Evolutionary conservation across 2,888 invertebrate species (phyloP).

Genomic region (Ferrisia virgata): DNA sequence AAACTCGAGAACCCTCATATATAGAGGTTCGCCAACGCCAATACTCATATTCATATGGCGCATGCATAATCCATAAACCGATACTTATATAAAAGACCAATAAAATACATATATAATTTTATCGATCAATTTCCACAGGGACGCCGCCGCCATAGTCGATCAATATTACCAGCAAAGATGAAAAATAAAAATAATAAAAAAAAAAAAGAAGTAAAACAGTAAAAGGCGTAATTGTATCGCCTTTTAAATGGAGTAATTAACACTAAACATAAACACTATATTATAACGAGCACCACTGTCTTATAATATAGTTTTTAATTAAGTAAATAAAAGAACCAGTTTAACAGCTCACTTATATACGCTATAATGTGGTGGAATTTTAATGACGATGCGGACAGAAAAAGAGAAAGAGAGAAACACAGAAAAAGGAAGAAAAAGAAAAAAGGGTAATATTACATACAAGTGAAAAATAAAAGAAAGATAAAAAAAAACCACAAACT

Average conservation of each 20-base stretch:
- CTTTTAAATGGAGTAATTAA: slow-evolving; percentile 10
- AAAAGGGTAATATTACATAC: not conserved
- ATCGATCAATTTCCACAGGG: not conserved
- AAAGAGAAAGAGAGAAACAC: not conserved
- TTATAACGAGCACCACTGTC: not conserved
- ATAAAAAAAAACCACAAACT: not conserved
- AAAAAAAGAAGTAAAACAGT: too few relatives aligned
- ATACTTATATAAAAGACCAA: too few relatives aligned
- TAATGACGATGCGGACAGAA: not conserved
- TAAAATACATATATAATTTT: not conserved
- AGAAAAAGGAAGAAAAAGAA: not conserved
- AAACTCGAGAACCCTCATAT: not conserved
- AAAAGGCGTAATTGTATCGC: not conserved
- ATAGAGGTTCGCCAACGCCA: too few relatives aligned
- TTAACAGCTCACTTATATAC: slow-evolving; percentile 1
- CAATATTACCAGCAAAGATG: too few relatives aligned
- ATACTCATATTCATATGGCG: too few relatives aligned
- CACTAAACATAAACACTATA: not conserved
- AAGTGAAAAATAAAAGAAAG: not conserved
- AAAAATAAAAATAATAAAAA: too few relatives aligned
- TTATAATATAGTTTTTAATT: slow-evolving; percentile 1
- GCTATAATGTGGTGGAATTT: not conserved
- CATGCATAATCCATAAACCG: not conserved
- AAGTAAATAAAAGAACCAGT: slow-evolving; percentile 23
- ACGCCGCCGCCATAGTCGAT: not conserved